phyloP scores from a whole-genome alignment of 2,888 invertebrate genomes.

The Torymus tubicola region DNA sequence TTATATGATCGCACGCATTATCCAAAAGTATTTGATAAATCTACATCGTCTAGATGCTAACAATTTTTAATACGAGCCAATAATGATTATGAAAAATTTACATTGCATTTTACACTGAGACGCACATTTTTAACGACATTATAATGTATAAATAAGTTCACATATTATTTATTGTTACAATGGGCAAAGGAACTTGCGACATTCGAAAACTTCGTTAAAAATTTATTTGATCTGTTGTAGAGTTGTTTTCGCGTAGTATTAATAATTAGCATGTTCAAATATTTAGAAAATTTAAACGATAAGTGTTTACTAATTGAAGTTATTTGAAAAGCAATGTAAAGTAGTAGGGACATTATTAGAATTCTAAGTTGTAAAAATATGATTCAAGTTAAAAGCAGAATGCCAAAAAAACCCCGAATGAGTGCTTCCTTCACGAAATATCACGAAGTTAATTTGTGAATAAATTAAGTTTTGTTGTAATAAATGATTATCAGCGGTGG shows the following conservation, averaged over 20 bases:
- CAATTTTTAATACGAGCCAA: constrained; percentile 50
- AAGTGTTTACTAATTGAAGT: constrained; percentile 41
- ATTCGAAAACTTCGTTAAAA: constrained; percentile 42
- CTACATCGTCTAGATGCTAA: constrained; percentile 39
- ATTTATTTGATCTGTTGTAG: constrained; percentile 23
- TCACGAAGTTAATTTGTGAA: constrained; percentile 30
- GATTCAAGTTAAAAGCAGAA: constrained; percentile 45
- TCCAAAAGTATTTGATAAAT: constrained; percentile 39
- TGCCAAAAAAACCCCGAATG: constrained; percentile 55
- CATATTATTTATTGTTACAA: constrained; percentile 23
- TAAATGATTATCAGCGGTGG: constrained; percentile 25
- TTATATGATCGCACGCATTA: constrained; percentile 32
- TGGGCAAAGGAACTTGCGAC: constrained; percentile 36
- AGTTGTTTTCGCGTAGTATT: constrained; percentile 20
- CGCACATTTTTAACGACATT: constrained; percentile 56
- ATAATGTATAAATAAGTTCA: constrained; percentile 41
- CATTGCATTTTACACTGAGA: constrained; percentile 53
- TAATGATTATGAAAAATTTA: constrained; percentile 45
- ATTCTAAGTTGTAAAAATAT: constrained; percentile 42
- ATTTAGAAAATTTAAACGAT: constrained; percentile 28
- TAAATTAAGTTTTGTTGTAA: constrained; percentile 38
- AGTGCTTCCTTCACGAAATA: constrained; percentile 54
- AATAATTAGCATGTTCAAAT: constrained; percentile 29
- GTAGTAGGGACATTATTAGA: constrained; percentile 34
- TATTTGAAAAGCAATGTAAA: constrained; percentile 38